Evolutionary conservation across 2,888 invertebrate genomes (phyloP).

Genomic region (Gymnosoma rotundatum): DNA sequence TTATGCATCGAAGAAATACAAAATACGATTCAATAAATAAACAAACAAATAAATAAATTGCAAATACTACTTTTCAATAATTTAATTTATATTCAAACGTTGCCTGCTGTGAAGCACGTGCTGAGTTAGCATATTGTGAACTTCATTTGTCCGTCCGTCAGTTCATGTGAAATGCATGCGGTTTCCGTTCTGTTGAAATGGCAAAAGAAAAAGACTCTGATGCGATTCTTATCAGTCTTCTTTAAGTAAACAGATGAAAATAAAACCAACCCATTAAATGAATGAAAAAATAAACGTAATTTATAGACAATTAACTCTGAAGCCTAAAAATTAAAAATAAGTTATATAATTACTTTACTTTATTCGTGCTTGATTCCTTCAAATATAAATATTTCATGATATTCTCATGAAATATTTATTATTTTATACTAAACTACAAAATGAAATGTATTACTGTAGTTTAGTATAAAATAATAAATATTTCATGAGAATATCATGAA

Average conservation of each 20-base stretch:
- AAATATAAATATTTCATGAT: too few species aligned
- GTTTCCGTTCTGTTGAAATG: conserved; percentile 60
- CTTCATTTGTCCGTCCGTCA: background rate
- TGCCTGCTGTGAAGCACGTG: conserved; percentile 58
- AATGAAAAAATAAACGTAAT: conserved; percentile 42
- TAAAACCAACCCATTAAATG: conserved; percentile 40
- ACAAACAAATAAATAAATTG: background rate
- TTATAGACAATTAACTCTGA: conserved; percentile 58
- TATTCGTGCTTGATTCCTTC: too few species aligned
- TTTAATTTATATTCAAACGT: conserved; percentile 12
- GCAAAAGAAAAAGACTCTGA: conserved; percentile 36
- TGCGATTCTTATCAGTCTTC: conserved; percentile 57
- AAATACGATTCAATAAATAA: conserved; percentile 10
- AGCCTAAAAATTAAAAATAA: conserved; percentile 45
- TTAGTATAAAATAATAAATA: too few species aligned
- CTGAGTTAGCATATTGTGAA: conserved; percentile 38
- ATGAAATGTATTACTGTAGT: too few species aligned
- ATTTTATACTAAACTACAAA: too few species aligned
- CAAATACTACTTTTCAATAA: conserved; percentile 8
- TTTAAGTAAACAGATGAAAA: conserved; percentile 41
- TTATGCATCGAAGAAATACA: conserved; percentile 31
- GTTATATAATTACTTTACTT: too few species aligned
- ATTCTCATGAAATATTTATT: too few species aligned
- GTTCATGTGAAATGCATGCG: conserved; percentile 34
- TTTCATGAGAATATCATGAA: too few species aligned